Percentiles rank a stretch among this genome's conserved stretches.
phyloP scores from a whole-genome alignment of 2,888 invertebrate species.

The Lithophane socia region DNA sequence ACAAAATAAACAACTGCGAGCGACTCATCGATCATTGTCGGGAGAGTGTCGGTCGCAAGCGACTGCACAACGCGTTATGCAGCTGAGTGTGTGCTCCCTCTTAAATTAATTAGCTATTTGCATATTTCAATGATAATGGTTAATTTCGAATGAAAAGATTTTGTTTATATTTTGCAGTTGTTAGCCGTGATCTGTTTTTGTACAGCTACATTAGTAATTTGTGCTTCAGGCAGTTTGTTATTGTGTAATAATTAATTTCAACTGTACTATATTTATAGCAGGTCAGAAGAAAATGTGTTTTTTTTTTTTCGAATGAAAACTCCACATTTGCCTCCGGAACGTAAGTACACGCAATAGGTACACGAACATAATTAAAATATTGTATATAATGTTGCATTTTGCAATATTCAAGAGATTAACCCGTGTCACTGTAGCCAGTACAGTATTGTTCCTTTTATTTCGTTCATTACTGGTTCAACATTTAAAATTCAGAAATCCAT shows the following conservation, averaged over 20 bases:
- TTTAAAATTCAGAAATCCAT: slow-evolving; percentile 14
- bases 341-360: neutral
- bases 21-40: slow-evolving; percentile 71
- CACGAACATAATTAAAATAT: neutral
- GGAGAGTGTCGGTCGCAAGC: slow-evolving; percentile 40
- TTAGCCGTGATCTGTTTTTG: neutral
- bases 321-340: too few species aligned
- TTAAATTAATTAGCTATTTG: slow-evolving; percentile 22
- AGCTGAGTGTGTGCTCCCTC: slow-evolving; percentile 28
- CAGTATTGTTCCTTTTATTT: neutral
- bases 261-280: neutral
- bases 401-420: neutral
- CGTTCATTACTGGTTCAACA: slow-evolving; percentile 22
- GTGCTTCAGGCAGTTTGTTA: neutral
- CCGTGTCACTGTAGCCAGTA: neutral
- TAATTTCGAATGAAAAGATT: neutral
- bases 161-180: neutral
- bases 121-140: neutral
- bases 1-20: slow-evolving; percentile 49
- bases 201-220: neutral
- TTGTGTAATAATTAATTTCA: neutral
- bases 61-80: slow-evolving; percentile 16
- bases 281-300: neutral
- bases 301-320: neutral
- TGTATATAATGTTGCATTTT: neutral